Percentiles rank a stretch among this genome's conserved stretches.
Conservation (phyloP, 2,888 invertebrate species). For the Drosophila fulvimacula region DNA sequence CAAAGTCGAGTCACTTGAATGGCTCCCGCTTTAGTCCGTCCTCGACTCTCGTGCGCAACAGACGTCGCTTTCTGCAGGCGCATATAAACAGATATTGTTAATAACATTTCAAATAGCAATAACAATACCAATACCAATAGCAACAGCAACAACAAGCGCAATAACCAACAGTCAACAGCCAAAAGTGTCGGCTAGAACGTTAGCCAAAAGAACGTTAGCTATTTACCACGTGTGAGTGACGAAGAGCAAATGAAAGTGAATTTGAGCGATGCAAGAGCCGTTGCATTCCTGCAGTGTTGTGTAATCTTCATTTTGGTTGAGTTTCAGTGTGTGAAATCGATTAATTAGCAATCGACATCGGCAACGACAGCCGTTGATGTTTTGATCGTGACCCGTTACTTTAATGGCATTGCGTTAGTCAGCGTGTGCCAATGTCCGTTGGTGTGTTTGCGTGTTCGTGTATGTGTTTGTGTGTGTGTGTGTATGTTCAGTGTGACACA, state of each 20-base stretch:
- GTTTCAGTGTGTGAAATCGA: slow-evolving; percentile 38
- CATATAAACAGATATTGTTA: slow-evolving; percentile 19
- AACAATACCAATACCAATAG: slow-evolving; percentile 26
- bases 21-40: slow-evolving; percentile 77
- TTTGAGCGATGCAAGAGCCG: slow-evolving; percentile 15
- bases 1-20: slow-evolving; percentile 25
- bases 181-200: slow-evolving; percentile 46
- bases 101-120: slow-evolving; percentile 31
- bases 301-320: slow-evolving; percentile 47
- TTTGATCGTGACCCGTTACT: slow-evolving; percentile 37
- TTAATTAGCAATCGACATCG: slow-evolving; percentile 44
- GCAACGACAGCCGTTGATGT: slow-evolving; percentile 7
- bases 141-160: slow-evolving; percentile 27
- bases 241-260: slow-evolving; percentile 30
- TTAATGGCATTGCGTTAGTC: slow-evolving; percentile 5
- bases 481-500: slow-evolving; percentile 42
- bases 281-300: slow-evolving; percentile 60
- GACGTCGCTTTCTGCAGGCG: slow-evolving; percentile 63
- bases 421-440: slow-evolving; percentile 2
- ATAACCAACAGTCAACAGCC: not conserved
- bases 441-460: slow-evolving; percentile 7
- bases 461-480: slow-evolving; percentile 11
- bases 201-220: slow-evolving; percentile 48
- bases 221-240: slow-evolving; percentile 5
- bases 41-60: slow-evolving; percentile 79